These are phyloP conservation scores for Cervus canadensis DNA, from an alignment of 2,113 vertebrate genomes.

Conservation along the genomic window DNA sequence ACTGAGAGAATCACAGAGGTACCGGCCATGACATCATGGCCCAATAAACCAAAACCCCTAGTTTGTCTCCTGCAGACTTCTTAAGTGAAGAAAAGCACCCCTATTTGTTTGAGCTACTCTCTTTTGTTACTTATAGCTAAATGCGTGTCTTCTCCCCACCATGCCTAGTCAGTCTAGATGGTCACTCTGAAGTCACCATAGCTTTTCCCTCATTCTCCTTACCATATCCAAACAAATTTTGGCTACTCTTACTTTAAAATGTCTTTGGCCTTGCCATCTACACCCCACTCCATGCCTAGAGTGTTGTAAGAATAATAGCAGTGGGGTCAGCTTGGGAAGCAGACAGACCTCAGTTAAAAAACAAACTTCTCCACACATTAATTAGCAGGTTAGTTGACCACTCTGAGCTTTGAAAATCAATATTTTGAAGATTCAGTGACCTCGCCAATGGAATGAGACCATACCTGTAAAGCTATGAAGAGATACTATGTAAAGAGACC, in stretches of 20 bases:
- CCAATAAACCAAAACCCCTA: background rate
- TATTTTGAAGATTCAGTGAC: background rate
- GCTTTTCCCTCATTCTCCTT: background rate
- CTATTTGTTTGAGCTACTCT: background rate
- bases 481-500: background rate
- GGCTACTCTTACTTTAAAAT: background rate
- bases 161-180: background rate
- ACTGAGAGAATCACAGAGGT: background rate
- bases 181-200: background rate
- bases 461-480: background rate
- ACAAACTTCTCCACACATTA: background rate
- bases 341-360: background rate
- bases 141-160: background rate
- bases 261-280: background rate
- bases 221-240: background rate
- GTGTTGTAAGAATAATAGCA: background rate
- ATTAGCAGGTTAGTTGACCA: background rate
- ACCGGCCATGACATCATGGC: background rate
- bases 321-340: background rate
- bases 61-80: background rate
- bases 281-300: background rate
- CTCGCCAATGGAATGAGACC: background rate
- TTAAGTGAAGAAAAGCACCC: background rate
- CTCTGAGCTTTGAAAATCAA: background rate
- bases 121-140: background rate